A percentile compares a stretch with the other conserved stretches of the same genome.
phyloP scores from a whole-genome alignment of 2,113 vertebrate genomes.

The Oncorhynchus nerka region DNA sequence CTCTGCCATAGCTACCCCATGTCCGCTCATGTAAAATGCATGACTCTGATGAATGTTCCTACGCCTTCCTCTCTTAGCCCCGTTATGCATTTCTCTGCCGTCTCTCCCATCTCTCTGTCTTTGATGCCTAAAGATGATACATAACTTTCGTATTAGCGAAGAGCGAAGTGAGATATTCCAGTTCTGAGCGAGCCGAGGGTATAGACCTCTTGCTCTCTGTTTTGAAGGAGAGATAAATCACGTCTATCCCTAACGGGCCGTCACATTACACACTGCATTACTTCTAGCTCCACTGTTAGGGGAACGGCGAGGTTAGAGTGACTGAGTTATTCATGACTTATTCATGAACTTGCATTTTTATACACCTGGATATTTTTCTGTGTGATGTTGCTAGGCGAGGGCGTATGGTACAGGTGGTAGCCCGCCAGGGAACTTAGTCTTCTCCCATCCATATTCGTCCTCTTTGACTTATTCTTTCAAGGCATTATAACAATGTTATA shows the following conservation, averaged over 20 bases:
- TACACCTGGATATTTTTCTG: background rate
- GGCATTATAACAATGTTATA: too few species aligned
- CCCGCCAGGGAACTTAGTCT: too few species aligned
- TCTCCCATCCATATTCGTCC: too few species aligned
- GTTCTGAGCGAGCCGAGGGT: background rate
- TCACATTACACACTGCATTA: slow-evolving; percentile 34
- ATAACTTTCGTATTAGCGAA: slow-evolving; percentile 13
- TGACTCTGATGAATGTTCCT: slow-evolving; percentile 39
- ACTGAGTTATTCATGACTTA: slow-evolving; percentile 1
- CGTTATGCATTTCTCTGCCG: background rate
- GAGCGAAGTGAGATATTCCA: slow-evolving; percentile 22
- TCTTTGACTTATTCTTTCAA: too few species aligned
- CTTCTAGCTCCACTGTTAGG: slow-evolving; percentile 19
- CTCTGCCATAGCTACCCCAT: slow-evolving; percentile 10
- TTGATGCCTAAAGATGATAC: slow-evolving; percentile 14
- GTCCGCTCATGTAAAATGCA: slow-evolving; percentile 55
- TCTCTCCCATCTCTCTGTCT: background rate
- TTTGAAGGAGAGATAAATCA: slow-evolving; percentile 48
- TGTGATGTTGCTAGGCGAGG: background rate
- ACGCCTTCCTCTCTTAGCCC: background rate
- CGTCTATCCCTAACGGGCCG: slow-evolving; percentile 20
- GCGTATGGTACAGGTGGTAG: background rate
- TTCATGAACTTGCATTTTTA: background rate
- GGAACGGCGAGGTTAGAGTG: slow-evolving; percentile 27
- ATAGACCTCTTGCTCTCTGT: slow-evolving; percentile 7